phyloP scores from a whole-genome alignment of 2,888 invertebrate species.

The Microdon myrmicae region DNA sequence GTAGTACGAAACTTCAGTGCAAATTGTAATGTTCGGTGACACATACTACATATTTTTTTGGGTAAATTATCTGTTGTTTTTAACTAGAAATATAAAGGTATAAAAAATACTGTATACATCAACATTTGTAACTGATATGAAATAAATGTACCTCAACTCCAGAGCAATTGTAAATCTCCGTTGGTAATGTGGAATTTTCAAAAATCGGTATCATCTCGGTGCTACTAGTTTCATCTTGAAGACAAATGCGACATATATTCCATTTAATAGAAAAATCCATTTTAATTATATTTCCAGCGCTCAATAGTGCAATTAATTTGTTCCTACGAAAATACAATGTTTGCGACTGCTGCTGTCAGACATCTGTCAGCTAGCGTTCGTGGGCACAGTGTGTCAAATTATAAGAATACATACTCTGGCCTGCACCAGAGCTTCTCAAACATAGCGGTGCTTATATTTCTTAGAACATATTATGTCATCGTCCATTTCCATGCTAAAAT shows the following conservation, averaged over 20 bases:
- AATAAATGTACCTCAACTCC: slow-evolving; percentile 52
- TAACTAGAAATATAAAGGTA: slow-evolving; percentile 52
- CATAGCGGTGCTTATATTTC: no score
- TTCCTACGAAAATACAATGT: no score
- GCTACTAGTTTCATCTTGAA: slow-evolving; percentile 44
- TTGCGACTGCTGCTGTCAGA: no score
- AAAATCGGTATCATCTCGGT: slow-evolving; percentile 46
- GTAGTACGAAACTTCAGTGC: slow-evolving; percentile 33
- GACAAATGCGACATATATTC: slow-evolving; percentile 61
- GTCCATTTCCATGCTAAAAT: no score
- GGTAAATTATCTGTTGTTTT: slow-evolving; percentile 58
- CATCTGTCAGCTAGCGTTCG: no score
- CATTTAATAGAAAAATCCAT: slow-evolving; percentile 63
- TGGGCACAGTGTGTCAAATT: no score
- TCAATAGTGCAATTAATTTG: no score
- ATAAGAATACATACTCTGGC: no score
- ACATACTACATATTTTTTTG: slow-evolving; percentile 48
- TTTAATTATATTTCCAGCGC: no score
- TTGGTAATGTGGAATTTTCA: slow-evolving; percentile 44
- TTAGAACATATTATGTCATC: no score
- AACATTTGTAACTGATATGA: neutral
- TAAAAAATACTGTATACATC: neutral
- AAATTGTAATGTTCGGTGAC: slow-evolving; percentile 23
- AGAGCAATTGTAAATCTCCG: slow-evolving; percentile 53
- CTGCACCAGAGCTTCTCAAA: no score